phyloP scores from a whole-genome alignment of 2,797 vertebrate species.

The Picus viridis region DNA sequence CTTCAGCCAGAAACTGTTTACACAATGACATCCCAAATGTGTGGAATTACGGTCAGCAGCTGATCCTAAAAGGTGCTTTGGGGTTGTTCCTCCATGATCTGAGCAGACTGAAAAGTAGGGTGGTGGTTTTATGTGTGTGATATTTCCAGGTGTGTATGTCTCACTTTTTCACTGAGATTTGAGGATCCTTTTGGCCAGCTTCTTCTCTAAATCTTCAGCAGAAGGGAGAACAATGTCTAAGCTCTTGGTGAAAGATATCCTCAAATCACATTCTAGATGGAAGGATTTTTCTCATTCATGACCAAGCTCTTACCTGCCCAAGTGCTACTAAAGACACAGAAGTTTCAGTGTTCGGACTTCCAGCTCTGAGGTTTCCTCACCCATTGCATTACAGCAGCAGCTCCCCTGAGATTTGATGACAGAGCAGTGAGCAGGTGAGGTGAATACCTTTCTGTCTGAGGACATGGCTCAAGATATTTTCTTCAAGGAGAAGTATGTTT shows the following conservation, averaged over 20 bases:
- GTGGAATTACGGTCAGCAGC: neutral
- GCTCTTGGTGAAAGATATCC: neutral
- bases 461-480: neutral
- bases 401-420: neutral
- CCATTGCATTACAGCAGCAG: fast-evolving
- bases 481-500: neutral
- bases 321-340: neutral
- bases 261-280: neutral
- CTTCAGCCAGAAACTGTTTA: neutral
- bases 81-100: too few species aligned
- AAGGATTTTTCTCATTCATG: neutral
- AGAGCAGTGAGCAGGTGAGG: neutral
- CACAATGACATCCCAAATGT: neutral
- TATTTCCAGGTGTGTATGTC: neutral
- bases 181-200: neutral
- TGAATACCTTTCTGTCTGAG: neutral
- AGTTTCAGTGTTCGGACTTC: neutral
- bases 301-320: neutral
- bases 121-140: neutral
- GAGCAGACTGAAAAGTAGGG: neutral
- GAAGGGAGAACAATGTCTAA: neutral
- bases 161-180: neutral
- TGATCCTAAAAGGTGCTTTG: neutral
- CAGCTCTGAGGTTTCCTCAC: neutral
- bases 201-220: neutral